Evolutionary conservation across 2,888 invertebrate genomes (phyloP), one percentile per base, ranked within the genome.

Genomic region (Caenorhabditis becei): DNA sequence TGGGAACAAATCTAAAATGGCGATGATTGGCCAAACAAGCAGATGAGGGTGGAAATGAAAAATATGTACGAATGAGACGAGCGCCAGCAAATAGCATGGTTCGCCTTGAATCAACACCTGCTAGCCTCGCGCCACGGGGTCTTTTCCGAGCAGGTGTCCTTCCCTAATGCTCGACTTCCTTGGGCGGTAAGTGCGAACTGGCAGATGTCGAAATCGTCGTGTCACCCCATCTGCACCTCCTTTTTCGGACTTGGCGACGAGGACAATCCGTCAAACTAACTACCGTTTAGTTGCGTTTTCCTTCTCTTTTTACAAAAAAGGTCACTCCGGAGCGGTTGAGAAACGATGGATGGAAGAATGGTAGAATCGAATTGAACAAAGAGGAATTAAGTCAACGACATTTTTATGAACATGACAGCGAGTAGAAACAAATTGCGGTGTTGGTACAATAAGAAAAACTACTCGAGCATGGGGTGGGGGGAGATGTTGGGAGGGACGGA

Each of bases 261-360:
- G 26, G 61, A 53, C 59, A 23, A 70, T 59, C 23, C n/a, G 37
- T 51, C 70, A 37, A 61, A 70, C 51, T 61, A 61, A 70, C 59
- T 70, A 70, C 70, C 70, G 61, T 61, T 61, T 70, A 61, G 51
- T 61, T 14, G 70, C 37, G 47, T 70, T 61, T 49, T 37, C 35
- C 49, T 51, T 59, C 41, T 69, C 69, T 11, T 24, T 67, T 14
- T 58, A 18, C 24, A 53, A 51, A 0, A 32, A 28, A 3, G 2
- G 41, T 32, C 32, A 32, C 32, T 32, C 32, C 5, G 32, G 4
- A 4, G 32, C 32, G 10, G 10, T 32, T 4, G 4, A 32, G 32
- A 32, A 32, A 32, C 4, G 10, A 7, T 10, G 10, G 32, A 32
- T 32, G 5, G 32, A 32, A n/a, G n/a, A n/a, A n/a, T n/a, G n/a